A percentile compares a stretch with the other conserved stretches of the same genome.
Conservation (phyloP, 2,113 vertebrate species). For the Podocnemis expansa region DNA sequence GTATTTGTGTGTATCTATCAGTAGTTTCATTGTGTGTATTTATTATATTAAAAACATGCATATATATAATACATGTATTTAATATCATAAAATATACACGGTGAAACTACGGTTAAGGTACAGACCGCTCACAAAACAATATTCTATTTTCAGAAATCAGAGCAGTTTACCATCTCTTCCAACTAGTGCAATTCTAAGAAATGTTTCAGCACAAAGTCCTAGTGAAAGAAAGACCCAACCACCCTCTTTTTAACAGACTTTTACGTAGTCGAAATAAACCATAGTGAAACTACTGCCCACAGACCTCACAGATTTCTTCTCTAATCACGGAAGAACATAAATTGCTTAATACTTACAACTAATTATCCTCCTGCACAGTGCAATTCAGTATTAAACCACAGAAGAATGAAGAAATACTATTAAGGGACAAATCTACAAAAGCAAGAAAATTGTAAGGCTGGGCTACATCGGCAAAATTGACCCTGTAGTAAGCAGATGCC, state of each 20-base stretch:
- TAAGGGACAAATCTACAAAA: conserved; percentile 53
- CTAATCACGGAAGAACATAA: conserved; percentile 32
- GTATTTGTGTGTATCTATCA: background rate
- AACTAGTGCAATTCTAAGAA: background rate
- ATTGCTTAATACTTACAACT: conserved; percentile 51
- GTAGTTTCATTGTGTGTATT: background rate
- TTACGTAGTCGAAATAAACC: background rate
- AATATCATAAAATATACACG: background rate
- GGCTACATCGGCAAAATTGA: accelerated
- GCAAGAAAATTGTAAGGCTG: background rate
- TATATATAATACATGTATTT: background rate
- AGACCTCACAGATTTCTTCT: conserved; percentile 3
- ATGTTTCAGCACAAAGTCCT: background rate
- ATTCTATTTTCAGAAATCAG: accelerated
- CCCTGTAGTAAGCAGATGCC: background rate
- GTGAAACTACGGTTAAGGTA: background rate
- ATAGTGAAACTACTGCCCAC: background rate
- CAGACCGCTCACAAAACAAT: background rate
- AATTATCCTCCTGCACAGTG: conserved; percentile 23
- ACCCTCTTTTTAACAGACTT: conserved; percentile 10
- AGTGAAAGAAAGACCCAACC: background rate
- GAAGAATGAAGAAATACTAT: conserved; percentile 46
- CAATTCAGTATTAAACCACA: conserved; percentile 34
- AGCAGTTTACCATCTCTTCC: background rate
- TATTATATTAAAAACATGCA: accelerated